Evolutionary conservation across 2,888 invertebrate species (phyloP).

Genomic region (Beris morrisii): DNA sequence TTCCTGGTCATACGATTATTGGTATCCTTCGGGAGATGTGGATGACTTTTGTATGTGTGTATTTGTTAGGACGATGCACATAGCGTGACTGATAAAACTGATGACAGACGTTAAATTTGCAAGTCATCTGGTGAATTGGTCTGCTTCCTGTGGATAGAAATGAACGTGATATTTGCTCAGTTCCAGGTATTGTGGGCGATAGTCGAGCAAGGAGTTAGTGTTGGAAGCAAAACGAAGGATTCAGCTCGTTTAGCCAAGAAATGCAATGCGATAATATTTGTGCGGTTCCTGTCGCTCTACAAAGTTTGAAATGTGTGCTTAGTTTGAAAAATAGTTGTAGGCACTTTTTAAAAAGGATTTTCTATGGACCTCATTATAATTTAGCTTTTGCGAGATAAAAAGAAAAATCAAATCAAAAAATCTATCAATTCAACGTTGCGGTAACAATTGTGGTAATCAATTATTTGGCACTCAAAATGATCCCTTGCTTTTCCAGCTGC

Average conservation of each 20-base stretch:
- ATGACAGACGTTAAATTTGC: constrained; percentile 32
- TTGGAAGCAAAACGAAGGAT: not conserved
- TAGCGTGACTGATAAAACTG: constrained; percentile 33
- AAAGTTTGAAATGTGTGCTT: not conserved
- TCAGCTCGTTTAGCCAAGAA: constrained; percentile 11
- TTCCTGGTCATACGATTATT: no score
- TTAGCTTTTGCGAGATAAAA: no score
- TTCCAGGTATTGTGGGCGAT: constrained; percentile 27
- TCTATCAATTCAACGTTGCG: no score
- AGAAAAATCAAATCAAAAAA: no score
- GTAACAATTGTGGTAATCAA: no score
- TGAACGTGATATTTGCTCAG: constrained; percentile 33
- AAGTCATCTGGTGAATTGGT: constrained; percentile 30
- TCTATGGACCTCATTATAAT: no score
- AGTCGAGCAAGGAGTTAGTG: constrained; percentile 4
- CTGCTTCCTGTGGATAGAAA: constrained; percentile 27
- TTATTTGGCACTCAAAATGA: not conserved
- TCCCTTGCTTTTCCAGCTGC: not conserved
- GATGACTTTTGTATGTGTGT: no score
- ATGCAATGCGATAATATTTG: constrained; percentile 17
- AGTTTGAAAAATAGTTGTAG: no score
- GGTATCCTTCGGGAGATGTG: no score
- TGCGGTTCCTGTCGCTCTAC: constrained; percentile 28
- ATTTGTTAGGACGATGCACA: not conserved
- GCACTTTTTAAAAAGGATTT: no score